These are phyloP conservation scores for Tenrec ecaudatus DNA, from an alignment of 2,113 vertebrate genomes.

Conservation along the genomic window DNA sequence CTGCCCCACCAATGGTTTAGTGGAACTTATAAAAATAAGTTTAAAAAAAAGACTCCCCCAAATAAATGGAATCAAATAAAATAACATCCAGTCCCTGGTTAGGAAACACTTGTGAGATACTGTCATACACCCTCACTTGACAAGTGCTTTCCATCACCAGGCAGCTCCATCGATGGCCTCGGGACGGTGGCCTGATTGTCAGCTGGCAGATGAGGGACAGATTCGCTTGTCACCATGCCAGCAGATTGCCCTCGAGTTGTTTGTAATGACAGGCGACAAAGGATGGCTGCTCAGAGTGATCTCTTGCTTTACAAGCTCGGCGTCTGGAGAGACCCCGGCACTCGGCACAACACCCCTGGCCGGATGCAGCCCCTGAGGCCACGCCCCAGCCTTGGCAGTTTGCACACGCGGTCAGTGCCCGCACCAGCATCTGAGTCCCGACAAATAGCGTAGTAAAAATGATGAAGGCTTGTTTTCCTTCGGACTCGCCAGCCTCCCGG, in stretches of 20 bases:
- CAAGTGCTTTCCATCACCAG: slow-evolving; percentile 87
- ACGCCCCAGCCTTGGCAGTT: background rate
- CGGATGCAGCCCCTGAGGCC: background rate
- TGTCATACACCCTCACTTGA: slow-evolving; percentile 79
- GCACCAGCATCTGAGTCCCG: slow-evolving; percentile 9
- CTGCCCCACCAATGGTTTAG: slow-evolving; percentile 15
- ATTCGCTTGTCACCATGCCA: slow-evolving; percentile 88
- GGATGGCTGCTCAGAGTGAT: slow-evolving; percentile 87
- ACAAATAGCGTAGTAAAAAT: slow-evolving; percentile 60
- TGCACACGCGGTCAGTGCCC: background rate
- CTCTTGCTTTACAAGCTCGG: slow-evolving; percentile 85
- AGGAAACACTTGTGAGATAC: slow-evolving; percentile 43
- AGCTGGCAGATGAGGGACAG: slow-evolving; percentile 91
- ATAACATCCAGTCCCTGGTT: slow-evolving; percentile 48
- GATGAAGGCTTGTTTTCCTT: slow-evolving; percentile 14
- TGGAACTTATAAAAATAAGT: slow-evolving; percentile 51
- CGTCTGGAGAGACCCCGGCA: slow-evolving; percentile 52
- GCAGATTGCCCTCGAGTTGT: slow-evolving; percentile 84
- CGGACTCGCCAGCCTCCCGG: slow-evolving; percentile 31
- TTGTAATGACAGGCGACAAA: slow-evolving; percentile 84
- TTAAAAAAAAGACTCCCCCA: background rate
- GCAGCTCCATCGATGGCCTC: slow-evolving; percentile 90
- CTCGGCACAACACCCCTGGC: background rate
- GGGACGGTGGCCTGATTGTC: slow-evolving; percentile 90
- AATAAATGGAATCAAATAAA: slow-evolving; percentile 70